A percentile compares a stretch with the other conserved stretches of the same genome.
phyloP scores from a whole-genome alignment of 2,113 vertebrate species.

The Pygoscelis antarcticus region DNA sequence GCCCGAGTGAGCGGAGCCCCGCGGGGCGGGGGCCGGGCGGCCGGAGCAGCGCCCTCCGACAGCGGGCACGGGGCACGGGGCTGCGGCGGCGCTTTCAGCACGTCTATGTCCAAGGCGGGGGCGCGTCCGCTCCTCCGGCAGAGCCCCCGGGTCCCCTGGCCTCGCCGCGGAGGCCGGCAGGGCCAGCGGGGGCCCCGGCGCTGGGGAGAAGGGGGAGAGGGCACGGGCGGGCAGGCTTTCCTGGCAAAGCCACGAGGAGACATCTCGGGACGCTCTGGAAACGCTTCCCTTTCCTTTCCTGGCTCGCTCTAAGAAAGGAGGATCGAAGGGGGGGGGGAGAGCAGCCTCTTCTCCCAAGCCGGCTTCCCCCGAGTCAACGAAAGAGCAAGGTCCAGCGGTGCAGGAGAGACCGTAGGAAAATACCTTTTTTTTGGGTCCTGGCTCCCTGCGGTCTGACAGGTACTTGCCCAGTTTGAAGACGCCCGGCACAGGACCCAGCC shows the following conservation, averaged over 20 bases:
- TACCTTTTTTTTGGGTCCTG: conserved; percentile 96
- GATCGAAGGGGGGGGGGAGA: not conserved
- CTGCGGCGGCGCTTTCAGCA: not conserved
- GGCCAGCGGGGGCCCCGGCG: not conserved
- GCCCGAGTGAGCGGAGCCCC: not conserved
- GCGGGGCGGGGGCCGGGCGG: too few relatives aligned
- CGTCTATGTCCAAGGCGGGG: not conserved
- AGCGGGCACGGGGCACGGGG: not conserved
- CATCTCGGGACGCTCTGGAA: not conserved
- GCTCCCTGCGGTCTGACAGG: conserved; percentile 93
- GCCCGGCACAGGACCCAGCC: conserved; percentile 91
- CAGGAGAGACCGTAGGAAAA: conserved; percentile 23
- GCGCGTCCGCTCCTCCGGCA: not conserved
- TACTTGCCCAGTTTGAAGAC: conserved; percentile 96
- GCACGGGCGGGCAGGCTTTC: not conserved
- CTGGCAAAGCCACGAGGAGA: not conserved
- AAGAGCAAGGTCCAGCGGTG: conserved; percentile 25
- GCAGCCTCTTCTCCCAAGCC: not conserved
- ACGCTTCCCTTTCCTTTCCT: not conserved
- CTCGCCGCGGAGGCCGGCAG: not conserved
- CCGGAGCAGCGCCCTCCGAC: not conserved
- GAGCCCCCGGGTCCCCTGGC: not conserved
- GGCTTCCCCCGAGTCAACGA: not conserved
- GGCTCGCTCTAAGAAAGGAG: not conserved
- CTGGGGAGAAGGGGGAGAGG: not conserved